Base-by-base conservation (phyloP, 2,113 vertebrate genomes). In the Xiphophorus hellerii region DNA sequence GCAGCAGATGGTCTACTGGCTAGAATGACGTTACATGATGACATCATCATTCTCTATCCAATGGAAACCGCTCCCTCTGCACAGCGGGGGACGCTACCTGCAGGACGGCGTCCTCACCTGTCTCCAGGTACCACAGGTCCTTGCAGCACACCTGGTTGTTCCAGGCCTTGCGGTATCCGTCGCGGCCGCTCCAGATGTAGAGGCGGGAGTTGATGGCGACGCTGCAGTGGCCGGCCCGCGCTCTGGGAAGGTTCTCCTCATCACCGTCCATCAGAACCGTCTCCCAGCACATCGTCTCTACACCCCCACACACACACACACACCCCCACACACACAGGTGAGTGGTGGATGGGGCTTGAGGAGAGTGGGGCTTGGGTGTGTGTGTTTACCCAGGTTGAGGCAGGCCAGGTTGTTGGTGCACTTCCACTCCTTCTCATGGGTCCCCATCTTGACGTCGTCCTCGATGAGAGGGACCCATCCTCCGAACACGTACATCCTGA, bases 81-180 rank as follows among this genome's bases (percentile, higher is more conserved):
- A 37, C 35, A 11, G 10, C 10, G 0, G 35, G 35, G 35, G 10
- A 9, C 9, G 1, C 10, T 37, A 11, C 35, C 35, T 37, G 35
- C 44, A 17, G 44, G 4, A 5, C 5, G 44, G 14, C 20, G 48
- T 25, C 31, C 95, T 84, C 76, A 97, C 97, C 97, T 64, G 97
- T 97, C 91, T 97, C 97, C n/a, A 98, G 91, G 86, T 97, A 98
- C 97, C 97, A 97, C 8, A 98, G 95, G 84, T 97, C 97, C 92
- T 98, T 98, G 90, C 97, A 98, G 92, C 96, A 97, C 73, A 97
- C 97, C 87, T 97, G 97, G 93, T 97, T 98, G 91, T 98, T 97
- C 97, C 97, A 98, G 39, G 97, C 97, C 88, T 98, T 98, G 22
- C 97, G 96, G 82, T 98, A 98, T 71, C 97, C 97, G 0, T 98